These are phyloP conservation scores for Lydus trimaculatus DNA, from an alignment of 2,888 invertebrate genomes.

Conservation along the genomic window DNA sequence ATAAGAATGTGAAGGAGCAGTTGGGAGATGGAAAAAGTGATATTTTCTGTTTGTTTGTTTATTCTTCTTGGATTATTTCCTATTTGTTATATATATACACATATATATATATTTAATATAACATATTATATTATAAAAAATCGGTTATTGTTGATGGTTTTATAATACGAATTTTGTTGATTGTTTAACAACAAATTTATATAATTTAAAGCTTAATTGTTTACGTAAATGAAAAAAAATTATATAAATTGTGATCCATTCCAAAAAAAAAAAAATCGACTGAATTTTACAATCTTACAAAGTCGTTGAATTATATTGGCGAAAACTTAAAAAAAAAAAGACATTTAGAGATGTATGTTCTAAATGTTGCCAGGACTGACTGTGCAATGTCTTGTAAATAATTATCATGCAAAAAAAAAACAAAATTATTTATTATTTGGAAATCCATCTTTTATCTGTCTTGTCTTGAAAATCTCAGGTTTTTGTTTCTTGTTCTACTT, in stretches of 20 bases:
- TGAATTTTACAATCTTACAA: neutral
- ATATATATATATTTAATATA: slow-evolving; percentile 24
- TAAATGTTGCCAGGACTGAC: slow-evolving; percentile 52
- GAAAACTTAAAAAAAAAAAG: neutral
- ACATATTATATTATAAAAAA: neutral
- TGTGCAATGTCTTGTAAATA: slow-evolving; percentile 57
- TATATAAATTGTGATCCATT: slow-evolving; percentile 24
- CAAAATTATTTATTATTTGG: too few species aligned
- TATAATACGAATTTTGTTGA: neutral
- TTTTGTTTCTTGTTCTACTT: neutral
- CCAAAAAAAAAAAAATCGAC: slow-evolving; percentile 19
- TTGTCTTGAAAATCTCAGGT: neutral
- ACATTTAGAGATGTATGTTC: neutral
- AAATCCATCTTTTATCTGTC: neutral
- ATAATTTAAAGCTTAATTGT: neutral
- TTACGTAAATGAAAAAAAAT: neutral
- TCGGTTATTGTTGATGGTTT: slow-evolving; percentile 31
- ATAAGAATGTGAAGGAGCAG: too few species aligned
- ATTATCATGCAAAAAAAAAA: neutral
- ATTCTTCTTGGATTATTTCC: slow-evolving; percentile 19
- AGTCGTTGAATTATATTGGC: neutral
- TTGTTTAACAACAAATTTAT: neutral
- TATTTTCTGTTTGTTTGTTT: neutral
- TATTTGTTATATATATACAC: slow-evolving; percentile 16
- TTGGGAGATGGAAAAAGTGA: neutral